phyloP scores from a whole-genome alignment of 2,797 vertebrate genomes.

The Falco rusticolus region DNA sequence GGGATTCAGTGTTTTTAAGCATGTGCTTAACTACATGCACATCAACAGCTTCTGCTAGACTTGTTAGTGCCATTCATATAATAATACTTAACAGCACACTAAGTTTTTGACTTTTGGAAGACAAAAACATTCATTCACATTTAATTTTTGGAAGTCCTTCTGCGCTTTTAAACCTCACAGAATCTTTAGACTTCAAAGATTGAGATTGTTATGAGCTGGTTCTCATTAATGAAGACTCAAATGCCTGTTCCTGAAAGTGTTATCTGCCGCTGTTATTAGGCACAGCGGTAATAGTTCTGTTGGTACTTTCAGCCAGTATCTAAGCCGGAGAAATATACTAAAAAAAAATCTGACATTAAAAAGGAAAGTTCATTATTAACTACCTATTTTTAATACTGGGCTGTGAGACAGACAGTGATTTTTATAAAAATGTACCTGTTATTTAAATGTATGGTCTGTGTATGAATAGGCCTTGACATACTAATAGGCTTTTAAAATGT shows the following conservation, averaged over 20 bases:
- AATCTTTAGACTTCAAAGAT: conserved; percentile 3
- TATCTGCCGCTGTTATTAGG: not conserved
- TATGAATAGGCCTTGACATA: not conserved
- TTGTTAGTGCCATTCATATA: not conserved
- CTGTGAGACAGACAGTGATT: not conserved
- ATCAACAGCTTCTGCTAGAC: not conserved
- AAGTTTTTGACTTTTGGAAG: not conserved
- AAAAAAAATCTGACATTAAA: not conserved
- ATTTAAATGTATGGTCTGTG: not conserved
- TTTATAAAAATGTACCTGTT: not conserved
- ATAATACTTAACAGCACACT: not conserved
- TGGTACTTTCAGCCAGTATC: not conserved
- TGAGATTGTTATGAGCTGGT: not conserved
- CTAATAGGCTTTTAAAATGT: not conserved
- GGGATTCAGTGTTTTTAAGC: not conserved
- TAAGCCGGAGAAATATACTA: not conserved
- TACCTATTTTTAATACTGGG: not conserved
- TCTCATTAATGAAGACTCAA: conserved; percentile 15
- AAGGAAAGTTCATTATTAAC: not conserved
- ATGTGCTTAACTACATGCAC: not conserved
- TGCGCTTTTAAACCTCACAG: not conserved
- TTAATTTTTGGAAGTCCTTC: not conserved
- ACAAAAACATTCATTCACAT: not conserved
- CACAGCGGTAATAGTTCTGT: not conserved
- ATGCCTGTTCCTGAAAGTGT: not conserved